Conservation (phyloP, 2,797 vertebrate species). For the Tenualosa ilisha region DNA sequence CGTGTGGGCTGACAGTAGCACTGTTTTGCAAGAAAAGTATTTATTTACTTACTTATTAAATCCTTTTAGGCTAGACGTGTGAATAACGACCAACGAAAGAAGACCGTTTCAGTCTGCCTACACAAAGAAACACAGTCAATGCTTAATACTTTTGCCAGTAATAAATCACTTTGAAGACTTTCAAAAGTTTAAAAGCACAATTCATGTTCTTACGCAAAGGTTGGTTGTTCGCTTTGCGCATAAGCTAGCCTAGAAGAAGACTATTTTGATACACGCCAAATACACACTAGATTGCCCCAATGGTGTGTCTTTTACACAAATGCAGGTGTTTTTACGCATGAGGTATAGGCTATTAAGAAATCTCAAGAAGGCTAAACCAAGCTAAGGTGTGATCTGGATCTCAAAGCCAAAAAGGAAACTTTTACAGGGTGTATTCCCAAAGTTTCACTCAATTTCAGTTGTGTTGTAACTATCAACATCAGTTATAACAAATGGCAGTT, state of each 20-base stretch:
- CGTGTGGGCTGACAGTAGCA: neutral
- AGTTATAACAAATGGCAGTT: neutral
- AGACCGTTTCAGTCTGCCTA: neutral
- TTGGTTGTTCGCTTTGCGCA: neutral
- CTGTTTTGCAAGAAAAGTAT: neutral
- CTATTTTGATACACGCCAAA: neutral
- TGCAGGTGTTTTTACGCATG: neutral
- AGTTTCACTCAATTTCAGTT: too few relatives aligned
- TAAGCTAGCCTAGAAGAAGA: neutral
- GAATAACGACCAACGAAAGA: neutral
- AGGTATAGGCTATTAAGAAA: neutral
- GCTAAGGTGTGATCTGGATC: neutral
- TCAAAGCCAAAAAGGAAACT: neutral
- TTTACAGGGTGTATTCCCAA: neutral
- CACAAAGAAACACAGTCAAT: neutral
- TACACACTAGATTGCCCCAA: neutral
- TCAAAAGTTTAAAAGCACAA: neutral
- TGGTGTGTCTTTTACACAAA: neutral
- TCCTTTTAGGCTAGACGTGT: neutral
- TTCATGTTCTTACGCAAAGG: neutral
- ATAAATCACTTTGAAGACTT: neutral
- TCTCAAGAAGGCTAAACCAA: neutral
- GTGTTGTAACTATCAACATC: too few relatives aligned
- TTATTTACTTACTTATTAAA: neutral
- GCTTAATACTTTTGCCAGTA: neutral